Percentiles rank a stretch among this genome's conserved stretches.
phyloP scores from a whole-genome alignment of 2,888 invertebrate genomes.

The Timema cristinae region DNA sequence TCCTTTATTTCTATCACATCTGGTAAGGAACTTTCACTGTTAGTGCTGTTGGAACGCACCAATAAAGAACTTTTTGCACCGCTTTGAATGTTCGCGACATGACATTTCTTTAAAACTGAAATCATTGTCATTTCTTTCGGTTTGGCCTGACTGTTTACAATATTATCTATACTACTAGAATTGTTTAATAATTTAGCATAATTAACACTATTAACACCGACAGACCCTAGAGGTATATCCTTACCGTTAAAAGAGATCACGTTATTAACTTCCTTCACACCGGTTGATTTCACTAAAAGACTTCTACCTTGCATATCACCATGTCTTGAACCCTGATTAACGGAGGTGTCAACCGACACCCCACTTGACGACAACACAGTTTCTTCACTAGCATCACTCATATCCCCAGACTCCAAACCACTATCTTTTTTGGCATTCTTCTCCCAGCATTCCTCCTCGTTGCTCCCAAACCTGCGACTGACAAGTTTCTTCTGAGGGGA shows the following conservation, averaged over 20 bases:
- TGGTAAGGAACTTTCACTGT: background rate
- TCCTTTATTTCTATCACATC: conserved; percentile 12
- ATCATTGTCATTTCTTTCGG: conserved; percentile 46
- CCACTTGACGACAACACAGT: conserved; percentile 14
- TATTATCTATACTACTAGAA: too few species aligned
- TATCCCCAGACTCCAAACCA: conserved; percentile 45
- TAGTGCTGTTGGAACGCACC: background rate
- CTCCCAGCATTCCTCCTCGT: conserved; percentile 25
- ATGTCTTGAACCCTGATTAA: conserved; percentile 6
- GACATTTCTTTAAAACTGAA: conserved; percentile 48
- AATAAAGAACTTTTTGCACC: background rate
- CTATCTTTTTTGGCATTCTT: conserved; percentile 41
- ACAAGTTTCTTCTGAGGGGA: conserved; percentile 19
- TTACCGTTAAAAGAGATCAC: conserved; percentile 21
- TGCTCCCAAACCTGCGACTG: background rate
- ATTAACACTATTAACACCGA: conserved; percentile 14
- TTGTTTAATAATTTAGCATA: too few species aligned
- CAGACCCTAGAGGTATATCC: conserved; percentile 17
- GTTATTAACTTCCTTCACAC: conserved; percentile 14
- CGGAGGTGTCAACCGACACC: background rate
- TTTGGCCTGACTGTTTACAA: background rate
- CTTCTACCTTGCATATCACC: too few species aligned
- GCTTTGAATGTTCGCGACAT: conserved; percentile 4
- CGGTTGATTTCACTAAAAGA: too few species aligned
- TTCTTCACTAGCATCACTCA: conserved; percentile 44